These are phyloP conservation scores for Acrocephalus arundinaceus DNA, from an alignment of 2,113 vertebrate species.

Conservation along the genomic window DNA sequence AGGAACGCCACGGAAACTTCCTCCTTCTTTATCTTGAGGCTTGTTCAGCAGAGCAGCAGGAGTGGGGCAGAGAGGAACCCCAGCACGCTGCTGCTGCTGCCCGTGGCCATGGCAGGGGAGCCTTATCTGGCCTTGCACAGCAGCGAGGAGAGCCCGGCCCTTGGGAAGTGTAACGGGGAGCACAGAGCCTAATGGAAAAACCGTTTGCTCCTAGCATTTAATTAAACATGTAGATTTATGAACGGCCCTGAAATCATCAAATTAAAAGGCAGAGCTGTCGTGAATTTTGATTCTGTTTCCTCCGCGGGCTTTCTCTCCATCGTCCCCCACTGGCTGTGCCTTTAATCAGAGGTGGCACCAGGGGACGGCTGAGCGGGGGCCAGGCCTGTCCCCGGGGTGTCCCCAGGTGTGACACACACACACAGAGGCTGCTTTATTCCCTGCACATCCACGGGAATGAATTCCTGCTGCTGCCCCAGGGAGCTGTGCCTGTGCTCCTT, in stretches of 20 bases:
- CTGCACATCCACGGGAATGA: accelerated
- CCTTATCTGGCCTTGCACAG: slow-evolving; percentile 63
- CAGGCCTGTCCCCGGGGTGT: background rate
- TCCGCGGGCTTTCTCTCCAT: background rate
- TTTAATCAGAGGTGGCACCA: background rate
- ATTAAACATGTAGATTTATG: slow-evolving; percentile 74
- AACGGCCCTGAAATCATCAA: slow-evolving; percentile 47
- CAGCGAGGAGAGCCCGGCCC: slow-evolving; percentile 4
- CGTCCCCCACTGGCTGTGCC: background rate
- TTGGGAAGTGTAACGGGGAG: slow-evolving; percentile 5
- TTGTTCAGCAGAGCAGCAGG: background rate
- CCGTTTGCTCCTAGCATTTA: slow-evolving; percentile 65
- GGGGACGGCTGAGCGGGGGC: background rate
- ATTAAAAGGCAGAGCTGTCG: slow-evolving; percentile 39
- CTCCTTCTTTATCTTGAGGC: background rate
- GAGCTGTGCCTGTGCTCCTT: accelerated
- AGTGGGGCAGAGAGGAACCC: background rate
- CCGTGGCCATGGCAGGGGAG: slow-evolving; percentile 36
- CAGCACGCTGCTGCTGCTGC: background rate
- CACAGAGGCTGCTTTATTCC: background rate
- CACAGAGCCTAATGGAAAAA: slow-evolving; percentile 53
- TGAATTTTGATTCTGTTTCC: slow-evolving; percentile 58
- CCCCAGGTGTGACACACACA: background rate
- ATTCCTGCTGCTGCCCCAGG: background rate
- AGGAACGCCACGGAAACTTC: background rate